Evolutionary conservation across 2,888 invertebrate species (phyloP), one percentile per base, ranked within the genome.

Genomic region (Sialis lutaria): DNA sequence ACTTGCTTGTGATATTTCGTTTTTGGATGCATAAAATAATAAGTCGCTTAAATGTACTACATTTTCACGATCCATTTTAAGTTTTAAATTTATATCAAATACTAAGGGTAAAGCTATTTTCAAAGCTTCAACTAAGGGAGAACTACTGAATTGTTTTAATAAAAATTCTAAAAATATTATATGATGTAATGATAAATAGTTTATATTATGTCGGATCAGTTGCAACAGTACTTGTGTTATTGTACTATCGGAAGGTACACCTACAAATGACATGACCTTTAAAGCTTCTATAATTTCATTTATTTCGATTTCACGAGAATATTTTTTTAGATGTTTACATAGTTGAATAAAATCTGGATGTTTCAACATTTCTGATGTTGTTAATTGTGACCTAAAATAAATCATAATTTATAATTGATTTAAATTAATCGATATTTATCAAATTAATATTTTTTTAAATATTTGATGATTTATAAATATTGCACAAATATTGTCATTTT

Each of bases 181-280:
- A 54, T 82, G 74, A 4, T 70, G 62, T 22, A 79, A 58, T 50
- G 65, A 69, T 8, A 84, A 56, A 39, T 70, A 57, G 59, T 82
- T 81, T 8, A 82, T 67, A 50, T 73, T 70, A 46, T 70, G 66
- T 41, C 77, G 62, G 10, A 83, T 60, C 37, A 80, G 62, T 56
- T 82, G 78, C 8, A 84, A 64, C 49, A 82, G 60, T 1, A 73
- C 70, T 60, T 79, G 77, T 12, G 75, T 64, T 32, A 83, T 70
- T 1, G 72, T 60, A 41, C 75, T 74, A 35, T 74, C 67, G 0
- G 68, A 62, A 1, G 77, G 71, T 0, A 80, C 73, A 7, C 73
- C 67, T 5, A 82, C 63, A 56, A 65, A 74, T 0, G 67, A 65
- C 1, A 82, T 60, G 1, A 73, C 63, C 63, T 78, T 80, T 6